Evolutionary conservation across 2,888 invertebrate species (phyloP).

Genomic region (Stramonita haemastoma): DNA sequence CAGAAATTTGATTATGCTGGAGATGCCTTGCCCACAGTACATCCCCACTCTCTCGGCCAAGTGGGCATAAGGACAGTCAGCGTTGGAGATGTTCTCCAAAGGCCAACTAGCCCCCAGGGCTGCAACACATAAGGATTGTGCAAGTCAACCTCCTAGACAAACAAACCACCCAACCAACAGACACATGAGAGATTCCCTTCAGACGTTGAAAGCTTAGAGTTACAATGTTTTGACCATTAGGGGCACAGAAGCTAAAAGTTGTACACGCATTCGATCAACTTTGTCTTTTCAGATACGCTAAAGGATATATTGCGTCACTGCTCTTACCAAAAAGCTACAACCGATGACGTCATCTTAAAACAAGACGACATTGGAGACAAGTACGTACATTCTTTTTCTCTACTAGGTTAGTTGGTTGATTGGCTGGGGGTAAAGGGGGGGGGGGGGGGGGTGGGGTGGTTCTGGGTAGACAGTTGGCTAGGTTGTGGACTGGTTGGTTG

Average conservation of each 20-base stretch:
- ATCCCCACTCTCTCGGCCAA: too few relatives aligned
- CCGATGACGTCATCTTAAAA: conserved; percentile 66
- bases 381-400: conserved; percentile 50
- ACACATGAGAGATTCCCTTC: not conserved
- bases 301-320: conserved; percentile 66
- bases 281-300: conserved; percentile 57
- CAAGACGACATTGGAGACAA: conserved; percentile 70
- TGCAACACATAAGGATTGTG: too few relatives aligned
- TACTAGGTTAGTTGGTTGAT: not conserved
- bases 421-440: not conserved
- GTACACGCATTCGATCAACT: not conserved
- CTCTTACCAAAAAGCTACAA: conserved; percentile 58
- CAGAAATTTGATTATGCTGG: too few relatives aligned
- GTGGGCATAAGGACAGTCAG: not conserved
- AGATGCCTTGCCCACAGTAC: too few relatives aligned
- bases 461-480: too few relatives aligned
- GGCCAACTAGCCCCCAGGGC: too few relatives aligned
- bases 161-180: not conserved
- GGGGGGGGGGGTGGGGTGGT: not conserved
- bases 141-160: too few relatives aligned
- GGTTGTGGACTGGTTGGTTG: not conserved
- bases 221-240: too few relatives aligned
- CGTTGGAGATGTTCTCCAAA: too few relatives aligned
- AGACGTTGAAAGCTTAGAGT: too few relatives aligned
- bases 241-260: too few relatives aligned